Base-by-base conservation (phyloP, 1,140 invertebrate genomes). In the Scaptomyza graminum region DNA sequence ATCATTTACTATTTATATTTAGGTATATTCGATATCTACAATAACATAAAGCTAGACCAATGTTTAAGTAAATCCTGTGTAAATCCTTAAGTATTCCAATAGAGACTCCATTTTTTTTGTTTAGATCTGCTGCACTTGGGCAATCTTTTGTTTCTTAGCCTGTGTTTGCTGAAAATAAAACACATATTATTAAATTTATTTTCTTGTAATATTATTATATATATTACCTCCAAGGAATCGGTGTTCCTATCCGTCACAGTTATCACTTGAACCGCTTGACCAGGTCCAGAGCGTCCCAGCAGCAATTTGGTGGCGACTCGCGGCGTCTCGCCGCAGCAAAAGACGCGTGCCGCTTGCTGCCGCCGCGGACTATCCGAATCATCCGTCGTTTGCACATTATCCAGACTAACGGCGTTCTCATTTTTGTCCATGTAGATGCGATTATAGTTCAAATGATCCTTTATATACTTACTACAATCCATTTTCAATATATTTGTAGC, bases 391-490 rank as follows among this genome's bases (percentile, higher is more conserved):
- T 76, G 61, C 16, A 59, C 66, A 9, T 59, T 68, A 41, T 60
- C 18, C 64, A 25, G 22, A 41, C 54, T n/a, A 5, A 62, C 15
- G 47, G 68, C 39, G 56, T 88, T 88, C 63, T 88, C 70, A 43
- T 83, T 88, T 47, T 83, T 83, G 44, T 88, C 83, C 84, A 69
- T 88, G 50, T 76, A 83, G 44, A 63, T 55, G 65, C 71, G 79
- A 73, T 88, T 88, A 65, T 73, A 83, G 69, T 74, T 72, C 68
- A 88, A 88, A 74, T 79, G 72, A 64, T 88, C 79, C 80, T 74
- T 89, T 89, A 89, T 84, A 91, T 91, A 90, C 90, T 91, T 90
- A 91, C 90, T 91, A 82, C 44, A 76, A 55, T 81, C 68, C 78
- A 60, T 15, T 8, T 51, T 34, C 6, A 57, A 41, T 57, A 73